Evolutionary conservation across 2,113 vertebrate genomes (phyloP).

Genomic region (Stomatorhinus ivindoensis): DNA sequence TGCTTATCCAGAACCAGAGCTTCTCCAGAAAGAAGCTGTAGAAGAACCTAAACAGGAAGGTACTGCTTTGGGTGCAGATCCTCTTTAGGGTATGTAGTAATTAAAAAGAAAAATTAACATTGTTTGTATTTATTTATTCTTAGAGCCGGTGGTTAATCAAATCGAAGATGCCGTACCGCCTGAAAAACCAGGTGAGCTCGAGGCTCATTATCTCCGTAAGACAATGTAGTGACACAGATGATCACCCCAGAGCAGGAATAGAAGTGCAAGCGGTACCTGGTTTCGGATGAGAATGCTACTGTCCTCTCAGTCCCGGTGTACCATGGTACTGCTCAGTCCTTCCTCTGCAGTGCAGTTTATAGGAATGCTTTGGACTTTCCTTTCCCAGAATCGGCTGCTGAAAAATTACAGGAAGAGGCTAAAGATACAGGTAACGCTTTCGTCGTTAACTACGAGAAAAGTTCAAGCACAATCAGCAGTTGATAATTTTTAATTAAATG

Average conservation of each 20-base stretch:
- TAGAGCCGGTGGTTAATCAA: background rate
- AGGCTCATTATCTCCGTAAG: background rate
- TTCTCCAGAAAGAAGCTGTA: background rate
- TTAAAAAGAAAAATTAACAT: background rate
- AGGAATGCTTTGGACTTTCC: background rate
- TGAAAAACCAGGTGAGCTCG: background rate
- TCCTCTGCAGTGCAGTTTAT: background rate
- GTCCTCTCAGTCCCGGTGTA: background rate
- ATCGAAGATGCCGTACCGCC: background rate
- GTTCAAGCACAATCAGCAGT: background rate
- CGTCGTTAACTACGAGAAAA: background rate
- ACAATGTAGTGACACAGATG: background rate
- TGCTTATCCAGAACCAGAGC: background rate
- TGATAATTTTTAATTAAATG: background rate
- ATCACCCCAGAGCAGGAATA: background rate
- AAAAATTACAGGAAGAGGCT: background rate
- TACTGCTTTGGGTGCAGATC: background rate
- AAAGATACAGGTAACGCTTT: background rate
- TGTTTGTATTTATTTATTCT: background rate
- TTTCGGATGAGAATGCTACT: background rate
- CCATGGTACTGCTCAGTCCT: background rate
- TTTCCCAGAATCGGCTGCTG: background rate
- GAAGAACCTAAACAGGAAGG: background rate
- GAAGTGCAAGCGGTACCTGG: background rate
- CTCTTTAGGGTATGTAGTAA: background rate